Conservation (phyloP, 1,140 invertebrate species). For the Calephelis virginiensis region DNA sequence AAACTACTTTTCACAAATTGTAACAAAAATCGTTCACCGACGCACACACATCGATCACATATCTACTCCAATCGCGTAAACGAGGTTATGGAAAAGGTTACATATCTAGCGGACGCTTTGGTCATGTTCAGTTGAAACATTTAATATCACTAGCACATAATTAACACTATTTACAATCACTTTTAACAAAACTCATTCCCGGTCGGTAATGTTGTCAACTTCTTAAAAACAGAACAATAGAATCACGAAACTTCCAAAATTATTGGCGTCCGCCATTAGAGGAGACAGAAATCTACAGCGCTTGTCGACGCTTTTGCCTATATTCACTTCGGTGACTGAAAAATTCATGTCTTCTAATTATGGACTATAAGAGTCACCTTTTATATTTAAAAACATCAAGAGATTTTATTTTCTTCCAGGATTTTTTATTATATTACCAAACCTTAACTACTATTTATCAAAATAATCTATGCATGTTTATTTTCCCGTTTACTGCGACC, state of each 20-base stretch:
- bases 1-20: slow-evolving; percentile 77
- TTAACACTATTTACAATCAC: slow-evolving; percentile 60
- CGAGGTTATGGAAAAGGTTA: slow-evolving; percentile 84
- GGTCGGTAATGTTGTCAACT: slow-evolving; percentile 43
- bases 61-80: slow-evolving; percentile 84
- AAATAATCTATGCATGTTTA: slow-evolving; percentile 72
- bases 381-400: background rate
- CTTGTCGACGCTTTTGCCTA: slow-evolving; percentile 74
- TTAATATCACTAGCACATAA: slow-evolving; percentile 72
- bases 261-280: slow-evolving; percentile 78
- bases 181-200: slow-evolving; percentile 59
- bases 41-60: slow-evolving; percentile 83
- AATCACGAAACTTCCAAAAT: slow-evolving; percentile 77
- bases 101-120: slow-evolving; percentile 77
- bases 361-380: slow-evolving; percentile 11
- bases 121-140: slow-evolving; percentile 73
- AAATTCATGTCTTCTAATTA: slow-evolving; percentile 40
- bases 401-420: background rate
- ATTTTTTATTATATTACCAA: slow-evolving; percentile 1
- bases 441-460: slow-evolving; percentile 43
- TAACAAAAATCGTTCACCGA: slow-evolving; percentile 81
- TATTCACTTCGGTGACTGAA: slow-evolving; percentile 71
- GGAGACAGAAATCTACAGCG: slow-evolving; percentile 71
- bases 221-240: slow-evolving; percentile 73
- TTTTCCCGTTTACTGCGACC: slow-evolving; percentile 70